These are phyloP conservation scores for Leptogaster cylindrica DNA, from an alignment of 2,888 invertebrate species.

Conservation along the genomic window DNA sequence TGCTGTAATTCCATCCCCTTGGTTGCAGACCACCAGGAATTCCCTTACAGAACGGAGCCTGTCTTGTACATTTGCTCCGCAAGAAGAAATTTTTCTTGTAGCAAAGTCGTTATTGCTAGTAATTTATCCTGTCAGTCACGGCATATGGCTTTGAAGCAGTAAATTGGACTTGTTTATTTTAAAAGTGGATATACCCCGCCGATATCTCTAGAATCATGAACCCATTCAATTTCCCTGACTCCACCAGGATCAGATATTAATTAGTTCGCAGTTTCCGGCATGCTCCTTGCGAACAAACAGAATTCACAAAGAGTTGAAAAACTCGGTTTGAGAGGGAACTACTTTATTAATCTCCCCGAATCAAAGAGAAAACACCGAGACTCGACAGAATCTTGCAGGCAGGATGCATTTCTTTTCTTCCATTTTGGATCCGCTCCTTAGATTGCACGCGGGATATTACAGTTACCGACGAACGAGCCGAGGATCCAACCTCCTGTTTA, in stretches of 20 bases:
- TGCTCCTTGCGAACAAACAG: neutral
- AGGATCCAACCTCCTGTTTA: constrained; percentile 33
- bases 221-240: neutral
- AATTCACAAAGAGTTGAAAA: neutral
- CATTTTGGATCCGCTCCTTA: neutral
- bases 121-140: constrained; percentile 20
- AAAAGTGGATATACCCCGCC: constrained; percentile 6
- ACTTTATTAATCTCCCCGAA: constrained; percentile 9
- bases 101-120: constrained; percentile 11
- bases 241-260: constrained; percentile 11
- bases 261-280: neutral
- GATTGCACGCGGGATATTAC: neutral
- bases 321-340: neutral
- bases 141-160: constrained; percentile 1
- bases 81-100: constrained; percentile 13
- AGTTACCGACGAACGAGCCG: constrained; percentile 13
- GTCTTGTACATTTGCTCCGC: constrained; percentile 6
- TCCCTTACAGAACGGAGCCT: constrained; percentile 10
- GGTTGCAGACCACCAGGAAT: constrained; percentile 5
- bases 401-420: neutral
- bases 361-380: neutral
- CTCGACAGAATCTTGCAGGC: neutral
- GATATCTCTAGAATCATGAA: neutral
- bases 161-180: neutral
- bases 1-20: no score